Percentiles rank a stretch among this genome's conserved stretches.
Conservation (phyloP, 2,113 vertebrate genomes). For the Pungitius pungitius region DNA sequence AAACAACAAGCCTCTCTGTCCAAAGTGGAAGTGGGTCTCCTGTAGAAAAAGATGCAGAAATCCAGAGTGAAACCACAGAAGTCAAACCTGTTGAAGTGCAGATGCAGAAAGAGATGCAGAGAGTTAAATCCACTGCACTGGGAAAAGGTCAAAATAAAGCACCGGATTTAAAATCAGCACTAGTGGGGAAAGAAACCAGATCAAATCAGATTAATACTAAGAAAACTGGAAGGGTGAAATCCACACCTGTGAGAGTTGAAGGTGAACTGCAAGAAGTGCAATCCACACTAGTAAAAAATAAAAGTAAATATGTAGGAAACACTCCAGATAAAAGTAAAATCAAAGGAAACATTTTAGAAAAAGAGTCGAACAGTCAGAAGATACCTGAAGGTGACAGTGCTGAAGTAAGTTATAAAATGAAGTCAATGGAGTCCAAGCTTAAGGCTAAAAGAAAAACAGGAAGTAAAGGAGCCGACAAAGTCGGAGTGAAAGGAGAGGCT, state of each 20-base stretch:
- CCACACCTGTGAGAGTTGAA: conserved; percentile 34
- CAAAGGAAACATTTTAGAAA: conserved; percentile 10
- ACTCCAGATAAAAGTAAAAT: conserved; percentile 15
- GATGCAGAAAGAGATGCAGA: background rate
- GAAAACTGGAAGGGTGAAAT: conserved; percentile 26
- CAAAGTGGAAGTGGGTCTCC: conserved; percentile 4
- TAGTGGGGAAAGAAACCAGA: conserved; percentile 14
- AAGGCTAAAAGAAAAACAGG: conserved; percentile 9
- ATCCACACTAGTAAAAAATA: conserved; percentile 24
- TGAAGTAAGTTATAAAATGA: conserved; percentile 21
- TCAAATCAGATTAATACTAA: background rate
- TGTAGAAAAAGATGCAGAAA: conserved; percentile 3
- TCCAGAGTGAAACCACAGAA: background rate
- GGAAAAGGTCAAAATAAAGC: conserved; percentile 33
- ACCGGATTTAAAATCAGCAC: conserved; percentile 16
- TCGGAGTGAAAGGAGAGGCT: conserved; percentile 8
- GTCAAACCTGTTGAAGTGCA: conserved; percentile 12
- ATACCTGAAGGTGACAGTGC: background rate
- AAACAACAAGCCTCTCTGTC: conserved; percentile 2
- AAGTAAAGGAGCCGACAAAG: conserved; percentile 5
- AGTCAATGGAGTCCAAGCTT: conserved; percentile 13
- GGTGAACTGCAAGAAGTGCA: conserved; percentile 27
- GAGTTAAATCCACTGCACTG: conserved; percentile 17
- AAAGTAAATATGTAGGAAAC: conserved; percentile 15
- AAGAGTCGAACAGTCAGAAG: conserved; percentile 29